These are phyloP conservation scores for Trichogramma dendrolimi DNA, from an alignment of 2,888 invertebrate genomes.

Conservation along the genomic window DNA sequence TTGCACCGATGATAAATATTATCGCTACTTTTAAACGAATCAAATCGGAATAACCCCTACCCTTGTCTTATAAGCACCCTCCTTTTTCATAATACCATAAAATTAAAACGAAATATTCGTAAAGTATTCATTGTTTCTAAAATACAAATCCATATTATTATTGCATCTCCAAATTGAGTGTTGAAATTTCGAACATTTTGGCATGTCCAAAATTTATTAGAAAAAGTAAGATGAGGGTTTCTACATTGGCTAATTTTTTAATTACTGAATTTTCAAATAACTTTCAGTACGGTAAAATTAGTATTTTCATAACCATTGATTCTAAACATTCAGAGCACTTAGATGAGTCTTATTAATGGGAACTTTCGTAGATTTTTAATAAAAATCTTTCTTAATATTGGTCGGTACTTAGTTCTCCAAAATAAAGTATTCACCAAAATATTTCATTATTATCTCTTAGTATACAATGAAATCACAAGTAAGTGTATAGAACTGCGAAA, in stretches of 20 bases:
- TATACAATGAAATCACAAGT: too few relatives aligned
- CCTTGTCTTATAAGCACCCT: background rate
- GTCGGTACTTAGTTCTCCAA: too few relatives aligned
- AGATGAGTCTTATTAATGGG: too few relatives aligned
- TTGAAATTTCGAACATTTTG: background rate
- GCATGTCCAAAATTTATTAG: slow-evolving; percentile 1
- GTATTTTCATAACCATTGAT: slow-evolving; percentile 40
- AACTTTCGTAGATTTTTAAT: too few relatives aligned
- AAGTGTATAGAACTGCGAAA: too few relatives aligned
- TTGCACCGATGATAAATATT: too few relatives aligned
- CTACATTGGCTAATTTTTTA: slow-evolving; percentile 13
- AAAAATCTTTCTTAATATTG: too few relatives aligned
- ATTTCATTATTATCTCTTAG: too few relatives aligned
- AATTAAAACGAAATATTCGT: slow-evolving; percentile 8
- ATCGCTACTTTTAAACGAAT: too few relatives aligned
- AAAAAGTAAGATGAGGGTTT: slow-evolving; percentile 13
- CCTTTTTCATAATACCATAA: background rate
- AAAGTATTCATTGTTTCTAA: slow-evolving; percentile 10
- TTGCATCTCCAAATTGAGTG: slow-evolving; percentile 9
- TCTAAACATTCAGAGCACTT: slow-evolving; percentile 4
- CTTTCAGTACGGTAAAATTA: slow-evolving; percentile 42
- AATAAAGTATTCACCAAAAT: too few relatives aligned
- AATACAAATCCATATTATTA: slow-evolving; percentile 14
- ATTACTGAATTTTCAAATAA: slow-evolving; percentile 31
- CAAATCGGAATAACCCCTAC: too few relatives aligned